Conservation (phyloP, 2,888 invertebrate species). For the Azorinus chamasolen region DNA sequence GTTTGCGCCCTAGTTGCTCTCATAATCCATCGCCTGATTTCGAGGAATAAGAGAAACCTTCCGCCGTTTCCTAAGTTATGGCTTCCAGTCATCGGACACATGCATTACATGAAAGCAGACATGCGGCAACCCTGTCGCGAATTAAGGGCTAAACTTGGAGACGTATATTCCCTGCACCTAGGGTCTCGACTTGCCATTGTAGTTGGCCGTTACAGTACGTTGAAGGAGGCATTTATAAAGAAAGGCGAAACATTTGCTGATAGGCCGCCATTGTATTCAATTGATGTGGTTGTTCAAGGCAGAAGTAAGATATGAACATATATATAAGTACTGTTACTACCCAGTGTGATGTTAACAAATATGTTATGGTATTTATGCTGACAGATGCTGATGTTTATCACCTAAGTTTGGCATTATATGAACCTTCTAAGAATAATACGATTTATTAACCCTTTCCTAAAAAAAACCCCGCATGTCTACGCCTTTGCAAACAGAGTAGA, state of each 20-base stretch:
- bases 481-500: too few species aligned
- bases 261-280: slow-evolving; percentile 8
- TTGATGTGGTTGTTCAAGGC: neutral
- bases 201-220: slow-evolving; percentile 24
- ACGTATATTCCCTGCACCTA: slow-evolving; percentile 28
- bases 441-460: too few species aligned
- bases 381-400: too few species aligned
- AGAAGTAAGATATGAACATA: too few species aligned
- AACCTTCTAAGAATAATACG: too few species aligned
- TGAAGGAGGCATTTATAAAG: slow-evolving; percentile 39
- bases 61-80: slow-evolving; percentile 30
- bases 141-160: slow-evolving; percentile 25
- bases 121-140: slow-evolving; percentile 21
- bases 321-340: too few species aligned
- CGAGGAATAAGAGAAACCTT: neutral
- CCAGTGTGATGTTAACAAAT: too few species aligned
- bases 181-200: slow-evolving; percentile 20
- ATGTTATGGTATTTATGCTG: too few species aligned
- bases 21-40: too few species aligned
- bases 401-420: too few species aligned
- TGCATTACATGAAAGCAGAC: slow-evolving; percentile 27
- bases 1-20: too few species aligned
- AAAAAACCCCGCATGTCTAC: too few species aligned
- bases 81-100: slow-evolving; percentile 40
- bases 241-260: slow-evolving; percentile 19